These are phyloP conservation scores for Uria lomvia DNA, from an alignment of 2,113 vertebrate species.

Conservation along the genomic window DNA sequence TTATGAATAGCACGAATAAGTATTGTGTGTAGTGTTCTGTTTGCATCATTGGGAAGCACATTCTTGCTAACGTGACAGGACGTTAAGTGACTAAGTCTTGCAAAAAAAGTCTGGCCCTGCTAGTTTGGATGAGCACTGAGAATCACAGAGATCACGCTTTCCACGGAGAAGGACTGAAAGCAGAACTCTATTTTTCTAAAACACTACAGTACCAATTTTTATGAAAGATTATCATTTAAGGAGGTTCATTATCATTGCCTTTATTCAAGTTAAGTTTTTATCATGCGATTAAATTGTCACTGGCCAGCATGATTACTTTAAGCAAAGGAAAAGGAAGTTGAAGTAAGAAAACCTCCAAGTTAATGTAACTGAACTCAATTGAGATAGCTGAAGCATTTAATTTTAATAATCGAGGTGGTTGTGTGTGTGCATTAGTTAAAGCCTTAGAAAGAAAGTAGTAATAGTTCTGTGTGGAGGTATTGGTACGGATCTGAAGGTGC, in stretches of 20 bases:
- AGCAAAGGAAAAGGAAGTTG: background rate
- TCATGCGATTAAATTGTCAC: background rate
- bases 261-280: background rate
- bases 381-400: background rate
- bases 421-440: background rate
- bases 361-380: background rate
- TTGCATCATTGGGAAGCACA: background rate
- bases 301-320: background rate
- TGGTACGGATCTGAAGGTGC: background rate
- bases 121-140: background rate
- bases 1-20: background rate
- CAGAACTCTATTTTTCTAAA: background rate
- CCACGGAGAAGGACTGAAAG: background rate
- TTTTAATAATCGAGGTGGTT: background rate
- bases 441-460: background rate
- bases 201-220: background rate
- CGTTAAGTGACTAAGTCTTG: background rate
- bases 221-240: background rate
- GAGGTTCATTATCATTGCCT: background rate
- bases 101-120: background rate
- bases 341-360: background rate
- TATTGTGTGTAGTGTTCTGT: background rate
- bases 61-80: background rate
- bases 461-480: background rate
- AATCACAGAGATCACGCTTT: background rate